Conservation (phyloP, 1,140 invertebrate species). For the Pararge aegeria region DNA sequence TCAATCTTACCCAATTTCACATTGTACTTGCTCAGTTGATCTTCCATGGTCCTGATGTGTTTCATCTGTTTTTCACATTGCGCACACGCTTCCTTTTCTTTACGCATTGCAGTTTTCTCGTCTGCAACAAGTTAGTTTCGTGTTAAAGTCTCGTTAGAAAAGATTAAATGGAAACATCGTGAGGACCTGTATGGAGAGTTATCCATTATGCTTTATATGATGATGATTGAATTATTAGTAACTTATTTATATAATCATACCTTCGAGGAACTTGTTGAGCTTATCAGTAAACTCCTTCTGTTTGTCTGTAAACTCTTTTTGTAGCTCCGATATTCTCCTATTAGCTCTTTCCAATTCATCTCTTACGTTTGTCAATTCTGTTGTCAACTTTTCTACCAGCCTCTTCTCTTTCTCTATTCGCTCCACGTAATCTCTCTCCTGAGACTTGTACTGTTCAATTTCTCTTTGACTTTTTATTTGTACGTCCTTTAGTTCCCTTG, state of each 20-base stretch:
- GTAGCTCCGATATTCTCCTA: constrained; percentile 68
- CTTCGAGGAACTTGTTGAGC: constrained; percentile 49
- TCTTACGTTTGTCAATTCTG: constrained; percentile 45
- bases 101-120: constrained; percentile 64
- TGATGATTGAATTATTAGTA: not conserved
- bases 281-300: constrained; percentile 69
- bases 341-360: constrained; percentile 68
- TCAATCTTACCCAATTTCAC: constrained; percentile 55
- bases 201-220: not conserved
- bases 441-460: constrained; percentile 52
- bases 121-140: constrained; percentile 50
- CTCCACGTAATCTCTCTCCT: constrained; percentile 63
- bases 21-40: constrained; percentile 60
- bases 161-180: no score
- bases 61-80: constrained; percentile 65
- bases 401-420: constrained; percentile 66
- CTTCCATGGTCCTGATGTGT: constrained; percentile 59
- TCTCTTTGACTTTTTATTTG: constrained; percentile 60
- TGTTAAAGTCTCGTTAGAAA: not conserved
- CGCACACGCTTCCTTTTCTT: constrained; percentile 58
- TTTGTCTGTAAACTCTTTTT: constrained; percentile 70
- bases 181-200: no score
- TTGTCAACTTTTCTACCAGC: constrained; percentile 56
- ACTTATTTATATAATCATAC: not conserved
- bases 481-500: constrained; percentile 63